Evolutionary conservation across 2,797 vertebrate species (phyloP), one percentile per base, ranked within the genome.

Genomic region (Enteromius thamalakanensis): DNA sequence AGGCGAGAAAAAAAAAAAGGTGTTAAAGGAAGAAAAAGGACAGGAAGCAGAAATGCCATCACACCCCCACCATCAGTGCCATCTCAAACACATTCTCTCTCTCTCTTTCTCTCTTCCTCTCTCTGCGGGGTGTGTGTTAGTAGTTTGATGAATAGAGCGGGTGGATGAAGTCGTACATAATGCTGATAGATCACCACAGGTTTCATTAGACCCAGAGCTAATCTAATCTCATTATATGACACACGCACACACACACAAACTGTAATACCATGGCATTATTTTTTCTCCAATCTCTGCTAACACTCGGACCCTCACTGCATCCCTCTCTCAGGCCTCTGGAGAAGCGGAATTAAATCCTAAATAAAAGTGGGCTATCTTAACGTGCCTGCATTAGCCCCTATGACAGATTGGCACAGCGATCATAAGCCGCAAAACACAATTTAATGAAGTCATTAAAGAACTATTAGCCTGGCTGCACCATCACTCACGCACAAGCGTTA

Each of bases 391-490:
- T 95, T 94, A 93, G 90, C 88, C 19, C 0, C 65, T 45, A 91
- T 95, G 95, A 95, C 92, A 94, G 96, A 95, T 90, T 93, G 91
- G 91, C 90, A 82, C 92, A 42, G 40, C 92, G 92, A 90, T 93
- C 91, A 90, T 94, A 94, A 94, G 91, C 91, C 88, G 91, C 93
- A 94, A 92, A 94, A 91, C 94, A 93, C 91, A 92, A 94, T 94
- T 95, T 94, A 95, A 94, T 92, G 93, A 92, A 93, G 94, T 94
- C 94, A 93, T 95, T 94, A 95, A 95, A 95, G 93, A 93, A 94
- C 93, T 94, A 95, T 94, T 94, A 94, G 93, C 91, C 92, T 88
- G 82, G 92, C 93, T 94, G 92, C 90, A 90, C 88, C 90, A 94
- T 91, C 92, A 93, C 89, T 94, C 95, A 95, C 90, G 88, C 79